A percentile compares a stretch with the other conserved stretches of the same genome.
phyloP scores from a whole-genome alignment of 2,113 vertebrate species.

The Dolichallabes microphthalmus region DNA sequence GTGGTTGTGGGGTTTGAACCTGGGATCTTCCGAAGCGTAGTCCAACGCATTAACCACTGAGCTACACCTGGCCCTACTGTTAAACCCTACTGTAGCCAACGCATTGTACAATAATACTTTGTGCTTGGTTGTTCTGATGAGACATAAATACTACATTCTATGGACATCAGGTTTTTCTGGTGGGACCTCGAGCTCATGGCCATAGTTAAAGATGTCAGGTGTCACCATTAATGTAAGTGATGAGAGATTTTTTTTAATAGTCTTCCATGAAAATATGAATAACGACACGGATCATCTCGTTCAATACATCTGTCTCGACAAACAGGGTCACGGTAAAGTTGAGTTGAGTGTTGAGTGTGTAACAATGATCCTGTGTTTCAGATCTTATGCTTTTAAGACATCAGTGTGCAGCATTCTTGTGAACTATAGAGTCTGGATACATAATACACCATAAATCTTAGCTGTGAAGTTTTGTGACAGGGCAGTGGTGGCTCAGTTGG shows the following conservation, averaged over 20 bases:
- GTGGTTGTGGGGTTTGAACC: no score
- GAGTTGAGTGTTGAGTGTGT: no score
- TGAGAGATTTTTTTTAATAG: background rate
- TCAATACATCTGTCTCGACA: background rate
- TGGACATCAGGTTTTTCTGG: background rate
- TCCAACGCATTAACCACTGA: no score
- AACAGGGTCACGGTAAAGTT: constrained; percentile 6
- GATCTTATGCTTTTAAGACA: constrained; percentile 3
- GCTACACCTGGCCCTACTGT: no score
- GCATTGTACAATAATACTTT: background rate
- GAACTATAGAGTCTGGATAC: background rate
- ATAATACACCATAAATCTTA: background rate
- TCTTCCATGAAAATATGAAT: constrained; percentile 2
- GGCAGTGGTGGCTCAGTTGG: no score
- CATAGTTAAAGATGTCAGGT: background rate
- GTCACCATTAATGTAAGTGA: background rate
- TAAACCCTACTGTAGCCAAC: background rate
- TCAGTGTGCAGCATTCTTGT: background rate
- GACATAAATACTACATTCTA: background rate
- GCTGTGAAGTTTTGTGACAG: background rate
- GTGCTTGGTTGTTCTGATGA: background rate
- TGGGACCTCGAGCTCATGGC: background rate
- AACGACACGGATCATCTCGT: background rate
- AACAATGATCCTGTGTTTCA: constrained; percentile 38
- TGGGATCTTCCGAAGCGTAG: no score